Evolutionary conservation across 2,797 vertebrate species (phyloP).

Genomic region (Enoplosus armatus): DNA sequence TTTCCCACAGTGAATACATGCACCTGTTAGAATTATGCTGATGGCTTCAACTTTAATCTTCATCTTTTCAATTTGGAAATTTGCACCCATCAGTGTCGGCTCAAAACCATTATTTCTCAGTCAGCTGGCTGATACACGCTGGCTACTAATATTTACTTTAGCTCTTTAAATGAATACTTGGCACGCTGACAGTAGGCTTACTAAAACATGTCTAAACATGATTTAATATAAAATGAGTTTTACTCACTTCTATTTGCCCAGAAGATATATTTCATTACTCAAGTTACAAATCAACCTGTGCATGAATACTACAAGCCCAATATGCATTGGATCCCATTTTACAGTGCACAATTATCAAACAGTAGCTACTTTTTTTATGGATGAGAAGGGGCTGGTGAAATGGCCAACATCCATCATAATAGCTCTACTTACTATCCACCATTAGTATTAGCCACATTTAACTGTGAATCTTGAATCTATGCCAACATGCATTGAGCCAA

Average conservation of each 20-base stretch:
- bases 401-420: background rate
- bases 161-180: conserved; percentile 1
- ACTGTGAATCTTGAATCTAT: background rate
- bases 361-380: background rate
- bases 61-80: background rate
- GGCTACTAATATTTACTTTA: background rate
- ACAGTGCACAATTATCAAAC: background rate
- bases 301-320: background rate
- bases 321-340: conserved; percentile 7
- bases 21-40: background rate
- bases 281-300: background rate
- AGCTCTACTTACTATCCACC: background rate
- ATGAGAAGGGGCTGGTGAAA: conserved; percentile 6
- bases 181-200: background rate
- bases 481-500: conserved; percentile 11
- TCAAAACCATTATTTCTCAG: conserved; percentile 1
- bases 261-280: background rate
- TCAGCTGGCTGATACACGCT: background rate
- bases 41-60: background rate
- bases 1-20: background rate
- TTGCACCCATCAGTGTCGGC: background rate
- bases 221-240: background rate
- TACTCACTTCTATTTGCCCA: background rate
- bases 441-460: background rate
- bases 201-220: background rate